These are phyloP conservation scores for Buceros bicornis DNA, from an alignment of 2,797 vertebrate genomes.

Conservation along the genomic window DNA sequence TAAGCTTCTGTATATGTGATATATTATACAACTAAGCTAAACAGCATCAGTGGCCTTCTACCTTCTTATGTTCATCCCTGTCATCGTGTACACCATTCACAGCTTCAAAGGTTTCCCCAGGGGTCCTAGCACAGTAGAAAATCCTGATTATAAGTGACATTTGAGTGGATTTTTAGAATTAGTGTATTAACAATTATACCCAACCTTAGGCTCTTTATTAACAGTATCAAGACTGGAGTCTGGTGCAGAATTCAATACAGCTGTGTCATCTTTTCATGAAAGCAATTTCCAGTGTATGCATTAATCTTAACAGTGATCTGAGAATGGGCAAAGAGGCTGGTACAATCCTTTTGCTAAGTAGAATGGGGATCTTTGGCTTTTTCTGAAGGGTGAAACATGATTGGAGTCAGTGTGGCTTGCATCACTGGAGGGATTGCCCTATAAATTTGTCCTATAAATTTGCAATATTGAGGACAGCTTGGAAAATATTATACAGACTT, in stretches of 20 bases:
- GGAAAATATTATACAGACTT: neutral
- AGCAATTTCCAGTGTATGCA: slow-evolving; percentile 59
- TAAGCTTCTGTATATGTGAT: slow-evolving; percentile 75
- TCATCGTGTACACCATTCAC: slow-evolving; percentile 75
- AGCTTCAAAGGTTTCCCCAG: slow-evolving; percentile 84
- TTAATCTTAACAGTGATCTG: slow-evolving; percentile 60
- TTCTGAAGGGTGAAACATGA: neutral
- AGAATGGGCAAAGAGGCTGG: slow-evolving; percentile 22
- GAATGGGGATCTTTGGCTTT: neutral
- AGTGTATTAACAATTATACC: slow-evolving; percentile 86
- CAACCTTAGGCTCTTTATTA: slow-evolving; percentile 84
- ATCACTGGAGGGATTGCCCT: slow-evolving; percentile 6
- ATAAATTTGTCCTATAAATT: neutral
- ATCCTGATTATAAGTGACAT: slow-evolving; percentile 87
- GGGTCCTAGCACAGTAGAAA: slow-evolving; percentile 83
- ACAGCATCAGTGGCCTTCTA: slow-evolving; percentile 72
- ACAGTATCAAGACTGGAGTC: slow-evolving; percentile 76
- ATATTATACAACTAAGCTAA: slow-evolving; percentile 78
- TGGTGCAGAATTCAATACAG: slow-evolving; percentile 69
- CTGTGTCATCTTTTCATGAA: slow-evolving; percentile 75
- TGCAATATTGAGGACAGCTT: neutral
- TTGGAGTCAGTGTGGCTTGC: neutral
- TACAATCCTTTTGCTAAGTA: slow-evolving; percentile 11
- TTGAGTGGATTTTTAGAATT: slow-evolving; percentile 87
- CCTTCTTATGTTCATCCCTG: slow-evolving; percentile 78